phyloP scores from a whole-genome alignment of 2,113 vertebrate species.

The human region DNA sequence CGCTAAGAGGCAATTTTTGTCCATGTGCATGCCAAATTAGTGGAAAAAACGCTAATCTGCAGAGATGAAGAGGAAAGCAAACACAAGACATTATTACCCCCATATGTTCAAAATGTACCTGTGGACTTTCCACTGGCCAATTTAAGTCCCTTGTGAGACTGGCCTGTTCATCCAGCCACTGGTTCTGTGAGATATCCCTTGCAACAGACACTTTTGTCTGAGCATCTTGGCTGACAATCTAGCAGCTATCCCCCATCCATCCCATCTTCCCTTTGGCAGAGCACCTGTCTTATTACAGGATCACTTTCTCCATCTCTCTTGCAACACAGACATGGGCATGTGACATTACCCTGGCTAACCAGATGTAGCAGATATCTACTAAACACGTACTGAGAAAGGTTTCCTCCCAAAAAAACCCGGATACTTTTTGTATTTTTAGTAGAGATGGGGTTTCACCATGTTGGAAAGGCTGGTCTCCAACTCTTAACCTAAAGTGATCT shows the following conservation, averaged over 20 bases:
- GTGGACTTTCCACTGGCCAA: neutral
- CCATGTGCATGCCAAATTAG: neutral
- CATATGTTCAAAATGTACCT: neutral
- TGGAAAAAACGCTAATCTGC: neutral
- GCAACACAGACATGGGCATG: neutral
- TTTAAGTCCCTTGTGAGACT: neutral
- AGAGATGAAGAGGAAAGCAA: neutral
- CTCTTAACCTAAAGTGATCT: neutral
- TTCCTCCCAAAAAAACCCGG: neutral
- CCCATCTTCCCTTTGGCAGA: neutral
- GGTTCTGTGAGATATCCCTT: neutral
- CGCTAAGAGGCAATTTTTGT: neutral
- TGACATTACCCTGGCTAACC: neutral
- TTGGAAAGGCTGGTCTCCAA: neutral
- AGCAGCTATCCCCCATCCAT: neutral
- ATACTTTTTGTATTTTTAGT: neutral
- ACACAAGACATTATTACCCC: neutral
- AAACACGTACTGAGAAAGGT: neutral
- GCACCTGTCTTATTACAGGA: neutral
- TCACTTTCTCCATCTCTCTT: neutral
- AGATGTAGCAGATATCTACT: neutral
- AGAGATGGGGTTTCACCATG: neutral
- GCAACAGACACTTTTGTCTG: neutral
- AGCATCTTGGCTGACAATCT: neutral
- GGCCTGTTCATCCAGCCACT: neutral